Conservation (phyloP, 2,797 vertebrate species). For the Salmo trutta region DNA sequence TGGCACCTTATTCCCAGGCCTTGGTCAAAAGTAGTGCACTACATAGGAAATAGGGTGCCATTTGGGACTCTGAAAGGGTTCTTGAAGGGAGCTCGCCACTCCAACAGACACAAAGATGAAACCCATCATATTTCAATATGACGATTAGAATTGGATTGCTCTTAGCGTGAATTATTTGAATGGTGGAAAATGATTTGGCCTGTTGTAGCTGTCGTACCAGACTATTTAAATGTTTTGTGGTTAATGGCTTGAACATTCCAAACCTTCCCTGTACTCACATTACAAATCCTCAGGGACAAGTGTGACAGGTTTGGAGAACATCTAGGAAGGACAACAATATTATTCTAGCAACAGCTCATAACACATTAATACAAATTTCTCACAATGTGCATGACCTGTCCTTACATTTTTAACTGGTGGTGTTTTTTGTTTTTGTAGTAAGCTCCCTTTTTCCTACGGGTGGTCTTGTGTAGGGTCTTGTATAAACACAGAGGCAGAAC, state of each 20-base stretch:
- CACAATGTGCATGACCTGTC: background rate
- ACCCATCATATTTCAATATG: slow-evolving; percentile 1
- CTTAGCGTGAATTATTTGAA: background rate
- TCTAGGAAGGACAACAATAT: background rate
- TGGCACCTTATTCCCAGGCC: background rate
- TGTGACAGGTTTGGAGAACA: background rate
- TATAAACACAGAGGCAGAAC: background rate
- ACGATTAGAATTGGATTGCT: background rate
- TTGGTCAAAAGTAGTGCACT: too few species aligned
- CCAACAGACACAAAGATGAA: slow-evolving; percentile 10
- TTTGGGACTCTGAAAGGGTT: too few species aligned
- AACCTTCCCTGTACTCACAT: background rate
- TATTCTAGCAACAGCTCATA: background rate
- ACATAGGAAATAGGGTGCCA: background rate
- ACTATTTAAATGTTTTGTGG: background rate
- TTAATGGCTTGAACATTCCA: background rate
- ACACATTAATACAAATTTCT: background rate
- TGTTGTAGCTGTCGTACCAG: background rate
- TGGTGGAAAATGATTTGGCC: background rate
- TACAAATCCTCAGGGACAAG: background rate
- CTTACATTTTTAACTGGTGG: background rate
- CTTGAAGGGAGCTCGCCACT: background rate
- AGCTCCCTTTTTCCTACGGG: background rate
- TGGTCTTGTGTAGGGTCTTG: slow-evolving; percentile 7
- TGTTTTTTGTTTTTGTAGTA: background rate